phyloP scores from a whole-genome alignment of 2,888 invertebrate genomes.

The Autographa gamma region DNA sequence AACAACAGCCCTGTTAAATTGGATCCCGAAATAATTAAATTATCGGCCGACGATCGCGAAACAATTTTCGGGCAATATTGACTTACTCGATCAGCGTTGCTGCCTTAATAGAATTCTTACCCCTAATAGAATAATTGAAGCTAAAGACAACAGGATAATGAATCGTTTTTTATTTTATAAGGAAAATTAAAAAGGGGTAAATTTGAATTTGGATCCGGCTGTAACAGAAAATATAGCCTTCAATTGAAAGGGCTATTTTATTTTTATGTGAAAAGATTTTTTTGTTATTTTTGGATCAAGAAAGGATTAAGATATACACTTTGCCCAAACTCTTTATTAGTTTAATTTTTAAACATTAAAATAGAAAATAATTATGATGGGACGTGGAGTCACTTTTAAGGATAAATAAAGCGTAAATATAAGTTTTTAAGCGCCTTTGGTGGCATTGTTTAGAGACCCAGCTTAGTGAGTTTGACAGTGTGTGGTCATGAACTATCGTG shows the following conservation, averaged over 20 bases:
- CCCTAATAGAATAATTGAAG: constrained; percentile 69
- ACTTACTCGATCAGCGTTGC: constrained; percentile 67
- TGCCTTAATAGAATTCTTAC: constrained; percentile 71
- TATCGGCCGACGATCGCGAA: constrained; percentile 76
- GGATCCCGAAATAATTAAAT: constrained; percentile 77
- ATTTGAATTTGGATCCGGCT: constrained; percentile 23
- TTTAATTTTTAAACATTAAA: neutral
- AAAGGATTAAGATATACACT: constrained; percentile 10
- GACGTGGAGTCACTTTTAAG: too few species aligned
- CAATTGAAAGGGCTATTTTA: constrained; percentile 18
- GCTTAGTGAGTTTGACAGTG: constrained; percentile 6
- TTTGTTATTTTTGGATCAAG: constrained; percentile 8
- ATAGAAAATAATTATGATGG: too few species aligned
- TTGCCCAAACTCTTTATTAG: constrained; percentile 12
- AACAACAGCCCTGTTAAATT: constrained; percentile 67
- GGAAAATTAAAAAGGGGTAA: constrained; percentile 9
- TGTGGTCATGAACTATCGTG: constrained; percentile 1
- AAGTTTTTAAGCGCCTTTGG: neutral
- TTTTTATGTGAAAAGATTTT: neutral
- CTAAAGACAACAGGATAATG: constrained; percentile 51
- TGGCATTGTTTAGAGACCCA: neutral
- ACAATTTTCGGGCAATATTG: constrained; percentile 80
- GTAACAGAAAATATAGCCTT: constrained; percentile 12
- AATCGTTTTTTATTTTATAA: constrained; percentile 53
- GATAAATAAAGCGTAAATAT: neutral